A percentile compares a stretch with the other conserved stretches of the same genome.
phyloP scores from a whole-genome alignment of 2,797 vertebrate genomes.

The Dicrostonyx torquatus region DNA sequence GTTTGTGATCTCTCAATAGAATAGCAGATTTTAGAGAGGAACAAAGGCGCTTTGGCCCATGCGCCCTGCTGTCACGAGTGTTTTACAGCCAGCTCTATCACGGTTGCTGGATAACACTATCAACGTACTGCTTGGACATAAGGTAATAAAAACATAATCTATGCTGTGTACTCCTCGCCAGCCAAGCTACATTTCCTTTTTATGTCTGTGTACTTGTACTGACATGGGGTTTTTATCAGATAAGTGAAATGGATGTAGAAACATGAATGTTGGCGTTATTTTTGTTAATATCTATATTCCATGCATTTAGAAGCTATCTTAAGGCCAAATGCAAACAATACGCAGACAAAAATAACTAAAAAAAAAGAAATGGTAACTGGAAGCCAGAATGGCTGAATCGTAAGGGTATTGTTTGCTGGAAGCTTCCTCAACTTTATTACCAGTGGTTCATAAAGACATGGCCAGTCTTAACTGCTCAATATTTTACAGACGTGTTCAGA shows the following conservation, averaged over 20 bases:
- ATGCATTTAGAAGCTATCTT: background rate
- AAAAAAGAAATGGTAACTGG: background rate
- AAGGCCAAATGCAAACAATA: background rate
- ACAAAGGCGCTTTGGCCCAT: background rate
- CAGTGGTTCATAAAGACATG: background rate
- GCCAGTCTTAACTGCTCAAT: background rate
- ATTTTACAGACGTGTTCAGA: background rate
- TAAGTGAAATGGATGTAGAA: background rate
- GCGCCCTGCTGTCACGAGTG: background rate
- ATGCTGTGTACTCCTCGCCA: background rate
- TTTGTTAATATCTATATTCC: background rate
- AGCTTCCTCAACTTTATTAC: background rate
- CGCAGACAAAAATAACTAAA: background rate
- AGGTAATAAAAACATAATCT: conserved; percentile 66
- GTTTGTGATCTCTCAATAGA: background rate
- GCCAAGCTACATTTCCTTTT: conserved; percentile 58
- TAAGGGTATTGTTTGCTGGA: background rate
- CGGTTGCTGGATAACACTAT: background rate
- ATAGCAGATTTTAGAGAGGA: background rate
- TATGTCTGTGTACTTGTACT: background rate
- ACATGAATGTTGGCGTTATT: background rate
- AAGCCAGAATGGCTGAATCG: background rate
- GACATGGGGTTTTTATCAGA: conserved; percentile 5
- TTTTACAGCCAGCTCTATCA: background rate
- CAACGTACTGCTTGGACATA: background rate